Evolutionary conservation across 2,888 invertebrate genomes (phyloP).

Genomic region (Caenorhabditis auriculariae): DNA sequence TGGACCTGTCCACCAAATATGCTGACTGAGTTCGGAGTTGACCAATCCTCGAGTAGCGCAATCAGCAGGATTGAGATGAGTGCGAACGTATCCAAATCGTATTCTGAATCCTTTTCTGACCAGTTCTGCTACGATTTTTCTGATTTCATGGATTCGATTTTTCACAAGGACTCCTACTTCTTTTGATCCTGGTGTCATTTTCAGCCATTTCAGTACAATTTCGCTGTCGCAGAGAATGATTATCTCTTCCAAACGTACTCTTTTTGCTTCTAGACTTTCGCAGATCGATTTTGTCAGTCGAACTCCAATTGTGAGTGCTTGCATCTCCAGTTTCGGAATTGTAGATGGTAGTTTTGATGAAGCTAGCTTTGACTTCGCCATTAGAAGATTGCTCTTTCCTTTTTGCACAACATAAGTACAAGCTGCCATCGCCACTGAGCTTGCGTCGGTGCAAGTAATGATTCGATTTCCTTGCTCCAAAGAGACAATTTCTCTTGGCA

Average conservation of each 20-base stretch:
- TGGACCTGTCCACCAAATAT: constrained; percentile 51
- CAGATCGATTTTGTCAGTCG: neutral
- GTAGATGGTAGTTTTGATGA: constrained; percentile 11
- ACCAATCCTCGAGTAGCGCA: constrained; percentile 40
- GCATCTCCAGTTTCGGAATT: constrained; percentile 15
- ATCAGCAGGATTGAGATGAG: constrained; percentile 56
- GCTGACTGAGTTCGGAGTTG: constrained; percentile 5
- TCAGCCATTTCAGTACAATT: constrained; percentile 17
- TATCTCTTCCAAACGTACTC: constrained; percentile 20
- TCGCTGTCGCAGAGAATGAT: constrained; percentile 12
- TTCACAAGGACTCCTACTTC: neutral
- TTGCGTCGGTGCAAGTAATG: constrained; percentile 5
- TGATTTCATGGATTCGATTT: constrained; percentile 38
- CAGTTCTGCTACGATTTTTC: neutral
- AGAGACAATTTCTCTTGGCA: too few relatives aligned
- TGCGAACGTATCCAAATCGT: constrained; percentile 44
- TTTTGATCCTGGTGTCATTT: neutral
- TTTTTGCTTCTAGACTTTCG: neutral
- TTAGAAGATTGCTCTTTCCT: neutral
- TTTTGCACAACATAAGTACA: neutral
- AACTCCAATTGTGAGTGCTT: constrained; percentile 13
- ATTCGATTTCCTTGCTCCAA: too few relatives aligned
- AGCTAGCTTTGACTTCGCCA: constrained; percentile 4
- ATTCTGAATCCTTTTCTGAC: neutral
- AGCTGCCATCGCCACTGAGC: constrained; percentile 3